phyloP scores from a whole-genome alignment of 2,797 vertebrate genomes.

The Novumbra hubbsi region DNA sequence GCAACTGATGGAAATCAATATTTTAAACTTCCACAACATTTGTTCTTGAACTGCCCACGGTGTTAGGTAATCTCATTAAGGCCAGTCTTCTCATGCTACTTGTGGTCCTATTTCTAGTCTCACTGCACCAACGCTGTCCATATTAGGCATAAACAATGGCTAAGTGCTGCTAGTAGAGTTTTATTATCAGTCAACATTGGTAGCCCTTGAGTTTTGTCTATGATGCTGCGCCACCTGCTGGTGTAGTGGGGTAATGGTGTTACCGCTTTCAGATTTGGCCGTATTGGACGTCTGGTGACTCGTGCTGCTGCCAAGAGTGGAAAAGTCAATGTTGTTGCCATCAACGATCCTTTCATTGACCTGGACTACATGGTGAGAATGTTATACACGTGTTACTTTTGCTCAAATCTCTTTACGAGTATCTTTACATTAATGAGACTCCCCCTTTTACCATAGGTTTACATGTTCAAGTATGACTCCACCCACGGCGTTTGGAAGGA shows the following conservation, averaged over 20 bases:
- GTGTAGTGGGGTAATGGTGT: neutral
- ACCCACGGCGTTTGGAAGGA: slow-evolving; percentile 79
- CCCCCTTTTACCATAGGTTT: slow-evolving; percentile 69
- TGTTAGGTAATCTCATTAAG: neutral
- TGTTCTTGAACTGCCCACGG: neutral
- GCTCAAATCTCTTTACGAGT: neutral
- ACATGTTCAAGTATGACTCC: slow-evolving; percentile 90
- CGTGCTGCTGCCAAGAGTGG: slow-evolving; percentile 68
- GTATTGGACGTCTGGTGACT: slow-evolving; percentile 85
- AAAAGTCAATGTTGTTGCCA: slow-evolving; percentile 80
- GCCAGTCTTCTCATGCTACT: neutral
- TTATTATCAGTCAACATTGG: slow-evolving; percentile 34
- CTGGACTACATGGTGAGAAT: slow-evolving; percentile 83
- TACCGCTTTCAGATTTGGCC: slow-evolving; percentile 77
- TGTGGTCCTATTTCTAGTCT: neutral
- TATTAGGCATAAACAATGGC: slow-evolving; percentile 41
- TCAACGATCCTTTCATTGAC: slow-evolving; percentile 90
- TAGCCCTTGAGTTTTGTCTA: slow-evolving; percentile 17
- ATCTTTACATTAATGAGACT: neutral
- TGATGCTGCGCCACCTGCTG: slow-evolving; percentile 29
- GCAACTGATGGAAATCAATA: neutral
- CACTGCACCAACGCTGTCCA: slow-evolving; percentile 23
- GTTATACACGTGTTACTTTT: neutral
- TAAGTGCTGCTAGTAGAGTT: slow-evolving; percentile 11
- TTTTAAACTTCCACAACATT: neutral